Evolutionary conservation across 2,888 invertebrate genomes (phyloP), one percentile per base, ranked within the genome.

Genomic region (Cephus rjabovi): DNA sequence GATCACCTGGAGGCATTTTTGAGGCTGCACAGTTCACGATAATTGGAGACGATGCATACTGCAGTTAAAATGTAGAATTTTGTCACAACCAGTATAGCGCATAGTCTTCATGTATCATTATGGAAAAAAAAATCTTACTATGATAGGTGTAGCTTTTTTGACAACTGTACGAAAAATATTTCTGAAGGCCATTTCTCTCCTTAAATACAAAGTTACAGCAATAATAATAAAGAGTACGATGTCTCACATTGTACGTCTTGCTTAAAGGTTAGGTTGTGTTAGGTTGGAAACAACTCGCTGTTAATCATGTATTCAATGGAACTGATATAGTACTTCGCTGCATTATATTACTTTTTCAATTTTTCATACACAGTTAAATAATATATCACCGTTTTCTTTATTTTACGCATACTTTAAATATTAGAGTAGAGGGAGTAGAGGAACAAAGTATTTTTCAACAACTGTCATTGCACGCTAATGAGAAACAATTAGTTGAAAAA

Each of bases 11-110:
- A 15, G 83, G 81, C 35, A 84, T 83, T 75, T 87, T 83, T 23
- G 80, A 77, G 6, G 82, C 84, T 12, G 83, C 81, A 75, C 82
- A 84, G 77, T 81, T 82, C 15, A 81, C 80, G 56, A 87, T 86
- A 73, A 87, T 56, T 31, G 82, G 78, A 77, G 83, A 79, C n/a
- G 87, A 76, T 23, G 83, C 83, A 76, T 82, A 87, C 90, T 90
- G 79, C 69, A 79, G 73, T 79, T 81, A n/a, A 78, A 80, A 79
- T 77, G 77, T 31, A 23, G 73, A 76, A 34, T 69, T 68, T 74
- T 15, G 12, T 77, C 74, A 31, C 6, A 12, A 15, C n/a, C 15
- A 34, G 69, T 30, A 35, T 11, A 68, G 12, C n/a, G 15, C 76
- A 40, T 35, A 33, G 4, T 31, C 30, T 56, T 68, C 40, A n/a